Evolutionary conservation across 2,797 vertebrate genomes (phyloP), one percentile per base, ranked within the genome.

Genomic region (Epinephelus coioides): DNA sequence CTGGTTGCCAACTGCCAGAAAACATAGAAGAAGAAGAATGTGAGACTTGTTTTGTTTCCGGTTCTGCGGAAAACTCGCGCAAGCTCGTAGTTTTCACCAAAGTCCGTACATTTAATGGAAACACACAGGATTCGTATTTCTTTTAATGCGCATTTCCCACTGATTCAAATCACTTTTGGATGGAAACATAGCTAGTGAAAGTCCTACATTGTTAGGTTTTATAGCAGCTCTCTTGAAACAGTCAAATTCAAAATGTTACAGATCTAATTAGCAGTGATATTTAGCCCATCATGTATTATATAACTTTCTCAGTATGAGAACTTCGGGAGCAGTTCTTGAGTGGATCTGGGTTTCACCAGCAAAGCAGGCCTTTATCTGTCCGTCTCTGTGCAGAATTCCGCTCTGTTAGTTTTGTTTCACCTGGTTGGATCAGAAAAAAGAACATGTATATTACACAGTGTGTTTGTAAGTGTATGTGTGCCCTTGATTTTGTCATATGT

Each of bases 401-500:
- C 44, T 25, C 5, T 2, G 1, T 49, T 59, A 9, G 49, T 30
- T 18, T 17, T 49, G 18, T n/a, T 68, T 50, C 14, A 68, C 0
- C 9, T 47, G 19, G 12, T 43, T 9, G 67, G 40, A 49, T 30
- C 25, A 44, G 4, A 57, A 53, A 50, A 23, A 63, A 11, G 4
- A 17, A 21, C 1, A 17, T 1, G 11, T 17, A 1, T 8, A 1
- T 50, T 18, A 25, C 38, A 73, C 2, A 0, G 18, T 11, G 9
- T 21, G 23, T 51, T 19, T 46, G 18, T 57, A 17, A 3, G 23
- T 66, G 53, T 47, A 18, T 49, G 21, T 73, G 50, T 15, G 69
- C 18, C 25, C 6, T 19, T 54, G 53, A 6, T 9, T 63, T 13
- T 72, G 21, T 65, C 56, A 69, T 62, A 69, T 62, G 47, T 60